Base-by-base conservation (phyloP, 2,888 invertebrate species). In the Rutpela maculata region DNA sequence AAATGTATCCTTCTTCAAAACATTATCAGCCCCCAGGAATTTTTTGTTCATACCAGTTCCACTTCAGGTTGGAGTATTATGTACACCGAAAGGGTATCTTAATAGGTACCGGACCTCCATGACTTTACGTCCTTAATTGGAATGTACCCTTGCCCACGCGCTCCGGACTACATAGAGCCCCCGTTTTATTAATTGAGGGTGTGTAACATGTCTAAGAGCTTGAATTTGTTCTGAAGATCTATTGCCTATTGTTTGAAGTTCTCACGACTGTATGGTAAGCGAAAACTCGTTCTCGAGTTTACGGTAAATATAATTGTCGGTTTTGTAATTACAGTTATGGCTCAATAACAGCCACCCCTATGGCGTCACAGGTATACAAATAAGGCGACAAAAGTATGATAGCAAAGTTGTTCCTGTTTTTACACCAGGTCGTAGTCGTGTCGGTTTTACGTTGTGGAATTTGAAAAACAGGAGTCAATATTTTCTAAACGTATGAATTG, bases 181-280 rank as follows among this genome's bases (percentile, higher is more conserved):
- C 68, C 15, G 22, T 68, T 56, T 68, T 31, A 68, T 68, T 68
- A 68, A 68, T 68, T 68, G 56, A 31, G 66, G 56, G 55, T 56
- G 68, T 56, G 17, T 31, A 19, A 60, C n/a, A n/a, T 31, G 60
- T n/a, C 22, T 15, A n/a, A 60, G 22, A n/a, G 26, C 15, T 26
- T 26, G 31, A 26, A 38, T 43, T 50, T 66, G 66, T 50, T 19
- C 19, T 43, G 19, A 22, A 50, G 50, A 66, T 50, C 66, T 43
- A 31, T 38, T 65, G 38, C 12, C 38, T 38, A 59, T 65, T 65
- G 38, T 35, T 18, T 63, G 31, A 63, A 63, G 15, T 19, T 2
- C 12, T 22, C n/a, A 59, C 26, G 12, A 22, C 31, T 11, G 7
- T n/a, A 50, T 50, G n/a, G 50, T 50, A 4, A 50, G 15, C 6